phyloP scores from a whole-genome alignment of 2,113 vertebrate species.

The Takifugu bimaculatus region DNA sequence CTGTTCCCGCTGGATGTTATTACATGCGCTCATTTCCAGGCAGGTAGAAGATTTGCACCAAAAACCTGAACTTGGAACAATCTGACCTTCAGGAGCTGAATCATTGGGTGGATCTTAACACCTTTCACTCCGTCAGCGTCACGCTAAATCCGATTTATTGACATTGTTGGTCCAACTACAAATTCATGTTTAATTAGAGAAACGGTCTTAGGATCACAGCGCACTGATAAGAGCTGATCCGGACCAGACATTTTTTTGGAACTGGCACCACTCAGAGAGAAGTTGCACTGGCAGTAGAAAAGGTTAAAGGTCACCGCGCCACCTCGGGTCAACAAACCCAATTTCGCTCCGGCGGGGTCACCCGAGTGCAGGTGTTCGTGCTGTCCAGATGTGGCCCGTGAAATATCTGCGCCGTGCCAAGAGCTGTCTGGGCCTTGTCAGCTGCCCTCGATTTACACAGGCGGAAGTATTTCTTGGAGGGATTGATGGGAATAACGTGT shows the following conservation, averaged over 20 bases:
- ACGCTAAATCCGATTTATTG: background rate
- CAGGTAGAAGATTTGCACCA: slow-evolving; percentile 19
- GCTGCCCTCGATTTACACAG: slow-evolving; percentile 60
- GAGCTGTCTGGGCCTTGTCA: slow-evolving; percentile 58
- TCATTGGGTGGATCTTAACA: background rate
- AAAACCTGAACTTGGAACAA: slow-evolving; percentile 26
- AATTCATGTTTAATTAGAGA: no score
- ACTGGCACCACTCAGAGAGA: background rate
- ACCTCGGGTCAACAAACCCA: slow-evolving; percentile 34
- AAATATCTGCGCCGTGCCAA: slow-evolving; percentile 57
- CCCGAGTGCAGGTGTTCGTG: slow-evolving; percentile 58
- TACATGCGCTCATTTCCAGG: slow-evolving; percentile 11
- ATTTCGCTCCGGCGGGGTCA: slow-evolving; percentile 55
- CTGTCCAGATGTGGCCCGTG: slow-evolving; percentile 66
- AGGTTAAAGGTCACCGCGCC: slow-evolving; percentile 26
- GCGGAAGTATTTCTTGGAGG: slow-evolving; percentile 58
- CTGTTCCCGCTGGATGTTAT: background rate
- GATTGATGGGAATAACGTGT: slow-evolving; percentile 61
- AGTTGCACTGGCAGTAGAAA: background rate
- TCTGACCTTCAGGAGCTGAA: background rate
- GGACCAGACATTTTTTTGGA: no score
- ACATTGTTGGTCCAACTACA: no score
- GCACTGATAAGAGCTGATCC: no score
- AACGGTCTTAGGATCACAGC: no score
- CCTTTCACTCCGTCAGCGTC: background rate